Evolutionary conservation across 1,140 invertebrate species (phyloP), one percentile per base, ranked within the genome.

Genomic region (Thaumetopoea pityocampa): DNA sequence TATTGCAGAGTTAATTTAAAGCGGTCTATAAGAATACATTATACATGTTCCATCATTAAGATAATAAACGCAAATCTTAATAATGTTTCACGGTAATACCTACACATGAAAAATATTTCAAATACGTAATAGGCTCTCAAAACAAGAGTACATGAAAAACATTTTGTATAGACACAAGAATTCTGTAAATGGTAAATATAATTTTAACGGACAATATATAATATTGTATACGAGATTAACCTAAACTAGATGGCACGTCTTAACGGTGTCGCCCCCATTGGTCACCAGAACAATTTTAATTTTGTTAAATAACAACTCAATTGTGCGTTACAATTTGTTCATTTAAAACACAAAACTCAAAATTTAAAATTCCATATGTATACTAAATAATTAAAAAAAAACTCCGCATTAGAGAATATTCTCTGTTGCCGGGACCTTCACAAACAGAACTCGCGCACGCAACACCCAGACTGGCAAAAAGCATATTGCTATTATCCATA

Each of bases 181-280:
- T 82, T 86, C 79, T 82, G 79, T 85, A 85, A 81, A 85, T 77
- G 82, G 81, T 86, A 85, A 82, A 86, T 84, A 86, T 85, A 86
- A n/a, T 77, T 79, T 86, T 77, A 85, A 85, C 82, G 82, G 82
- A 85, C 79, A 85, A 85, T 83, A 85, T 85, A 85, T 82, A 84
- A 81, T 81, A 79, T 80, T 82, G 76, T 82, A 82, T 81, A 84
- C 72, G 74, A 73, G 69, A 72, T 79, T 79, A 81, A 85, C 80
- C 82, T 86, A 86, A 85, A 84, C 79, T 85, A 86, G 80, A 86
- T 86, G 85, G 85, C 85, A 86, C 85, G 78, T 85, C 67, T 79
- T 74, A 79, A 67, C 72, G 76, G 82, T 83, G 74, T 80, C 80
- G 77, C 77, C 80, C 70, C 80, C 68, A 81, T 84, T 80, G 77